Evolutionary conservation across 92 coral and sea anemone genomes (phyloP).

Genomic region (Palythoa grandiflora): DNA sequence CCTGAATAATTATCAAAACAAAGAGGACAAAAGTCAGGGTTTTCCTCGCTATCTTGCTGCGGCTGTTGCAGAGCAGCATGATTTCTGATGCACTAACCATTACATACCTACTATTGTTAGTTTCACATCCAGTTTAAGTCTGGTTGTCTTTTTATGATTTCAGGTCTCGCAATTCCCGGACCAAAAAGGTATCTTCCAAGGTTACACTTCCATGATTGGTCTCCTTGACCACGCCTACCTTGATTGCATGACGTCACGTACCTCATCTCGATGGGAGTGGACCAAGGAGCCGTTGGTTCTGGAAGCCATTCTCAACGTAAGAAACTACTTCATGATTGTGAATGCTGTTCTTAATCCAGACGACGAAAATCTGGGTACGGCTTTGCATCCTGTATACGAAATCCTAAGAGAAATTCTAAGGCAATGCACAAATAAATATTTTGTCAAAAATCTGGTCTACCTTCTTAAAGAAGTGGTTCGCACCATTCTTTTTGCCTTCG

Average conservation of each 20-base stretch:
- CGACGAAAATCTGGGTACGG: constrained; percentile 51
- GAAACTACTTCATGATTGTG: constrained; percentile 81
- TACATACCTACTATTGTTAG: too few relatives aligned
- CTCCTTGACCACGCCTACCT: constrained; percentile 29
- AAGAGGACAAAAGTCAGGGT: too few relatives aligned
- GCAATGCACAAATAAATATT: constrained; percentile 5
- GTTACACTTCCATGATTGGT: constrained; percentile 19
- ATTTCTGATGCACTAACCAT: too few relatives aligned
- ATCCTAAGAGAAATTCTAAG: constrained; percentile 55
- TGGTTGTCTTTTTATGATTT: too few relatives aligned
- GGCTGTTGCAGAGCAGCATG: too few relatives aligned
- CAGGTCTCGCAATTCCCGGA: background rate
- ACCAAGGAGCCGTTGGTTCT: constrained; percentile 24
- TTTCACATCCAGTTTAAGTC: too few relatives aligned
- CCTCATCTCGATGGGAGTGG: background rate
- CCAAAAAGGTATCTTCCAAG: background rate
- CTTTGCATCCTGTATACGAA: constrained; percentile 44
- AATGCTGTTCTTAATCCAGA: constrained; percentile 82
- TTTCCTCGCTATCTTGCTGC: too few relatives aligned
- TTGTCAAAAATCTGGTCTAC: constrained; percentile 43
- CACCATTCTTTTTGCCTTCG: constrained; percentile 40
- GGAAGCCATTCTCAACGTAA: constrained; percentile 72
- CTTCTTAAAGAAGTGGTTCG: constrained; percentile 27
- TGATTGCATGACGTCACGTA: background rate
- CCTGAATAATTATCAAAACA: too few relatives aligned